Conservation (phyloP, 2,888 invertebrate species). For the Busseola fusca region DNA sequence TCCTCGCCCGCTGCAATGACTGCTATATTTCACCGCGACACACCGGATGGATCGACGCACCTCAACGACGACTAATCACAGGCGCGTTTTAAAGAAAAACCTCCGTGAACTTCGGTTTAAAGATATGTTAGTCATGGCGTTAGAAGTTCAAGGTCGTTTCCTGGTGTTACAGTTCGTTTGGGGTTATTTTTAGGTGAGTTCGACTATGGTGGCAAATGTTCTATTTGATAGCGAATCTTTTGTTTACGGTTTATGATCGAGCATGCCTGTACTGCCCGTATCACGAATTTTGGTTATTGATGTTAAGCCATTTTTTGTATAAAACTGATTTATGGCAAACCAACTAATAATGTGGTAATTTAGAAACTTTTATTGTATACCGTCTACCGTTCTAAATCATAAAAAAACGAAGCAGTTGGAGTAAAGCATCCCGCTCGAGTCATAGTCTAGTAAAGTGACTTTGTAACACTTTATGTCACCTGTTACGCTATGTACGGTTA, state of each 20-base stretch:
- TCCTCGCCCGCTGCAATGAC: conserved; percentile 53
- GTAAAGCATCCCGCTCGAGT: not conserved
- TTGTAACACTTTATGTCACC: not conserved
- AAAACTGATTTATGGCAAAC: not conserved
- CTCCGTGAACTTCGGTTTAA: conserved; percentile 31
- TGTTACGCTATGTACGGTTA: too few relatives aligned
- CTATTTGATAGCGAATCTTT: not conserved
- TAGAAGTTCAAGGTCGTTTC: conserved; percentile 21
- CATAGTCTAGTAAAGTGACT: not conserved
- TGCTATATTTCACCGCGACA: conserved; percentile 56
- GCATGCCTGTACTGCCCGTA: not conserved
- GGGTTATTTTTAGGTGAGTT: not conserved
- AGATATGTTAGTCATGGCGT: conserved; percentile 19
- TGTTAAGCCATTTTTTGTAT: not conserved
- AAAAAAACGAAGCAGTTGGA: not conserved
- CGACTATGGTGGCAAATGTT: not conserved
- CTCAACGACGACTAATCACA: conserved; percentile 53
- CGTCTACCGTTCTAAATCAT: not conserved
- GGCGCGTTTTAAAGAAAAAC: conserved; percentile 35
- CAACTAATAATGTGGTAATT: not conserved
- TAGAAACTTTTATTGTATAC: not conserved
- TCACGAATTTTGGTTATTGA: not conserved
- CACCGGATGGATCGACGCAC: conserved; percentile 54
- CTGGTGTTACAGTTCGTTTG: not conserved
- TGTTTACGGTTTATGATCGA: not conserved